These are phyloP conservation scores for Tonatia bakeri DNA, from an alignment of 2,113 vertebrate genomes.

Conservation along the genomic window DNA sequence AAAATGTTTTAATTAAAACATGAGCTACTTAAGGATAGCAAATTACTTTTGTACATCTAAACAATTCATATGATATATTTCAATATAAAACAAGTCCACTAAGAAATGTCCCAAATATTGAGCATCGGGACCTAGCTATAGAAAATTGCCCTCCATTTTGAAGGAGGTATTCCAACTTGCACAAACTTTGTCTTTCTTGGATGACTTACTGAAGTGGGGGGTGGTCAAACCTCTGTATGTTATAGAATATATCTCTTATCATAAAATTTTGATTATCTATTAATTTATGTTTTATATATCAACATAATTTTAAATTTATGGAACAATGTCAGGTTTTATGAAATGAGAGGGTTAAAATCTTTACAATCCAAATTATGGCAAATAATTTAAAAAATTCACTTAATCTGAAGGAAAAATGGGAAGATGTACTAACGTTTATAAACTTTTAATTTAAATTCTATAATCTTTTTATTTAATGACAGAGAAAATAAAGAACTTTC, in stretches of 20 bases:
- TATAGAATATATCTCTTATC: neutral
- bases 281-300: neutral
- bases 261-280: neutral
- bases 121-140: neutral
- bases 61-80: neutral
- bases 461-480: neutral
- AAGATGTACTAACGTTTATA: neutral
- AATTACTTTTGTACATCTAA: neutral
- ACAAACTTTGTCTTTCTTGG: neutral
- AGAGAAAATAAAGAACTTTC: neutral
- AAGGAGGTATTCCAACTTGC: neutral
- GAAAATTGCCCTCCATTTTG: neutral
- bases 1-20: conserved; percentile 17
- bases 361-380: neutral
- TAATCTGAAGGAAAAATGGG: neutral
- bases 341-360: neutral
- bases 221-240: neutral
- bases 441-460: neutral
- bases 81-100: neutral
- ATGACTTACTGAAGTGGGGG: neutral
- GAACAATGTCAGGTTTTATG: neutral
- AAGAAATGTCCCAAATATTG: neutral
- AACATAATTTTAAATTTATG: neutral
- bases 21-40: neutral
- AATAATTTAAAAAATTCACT: neutral